Base-by-base conservation (phyloP, 2,888 invertebrate species). In the Platypus cylindrus region DNA sequence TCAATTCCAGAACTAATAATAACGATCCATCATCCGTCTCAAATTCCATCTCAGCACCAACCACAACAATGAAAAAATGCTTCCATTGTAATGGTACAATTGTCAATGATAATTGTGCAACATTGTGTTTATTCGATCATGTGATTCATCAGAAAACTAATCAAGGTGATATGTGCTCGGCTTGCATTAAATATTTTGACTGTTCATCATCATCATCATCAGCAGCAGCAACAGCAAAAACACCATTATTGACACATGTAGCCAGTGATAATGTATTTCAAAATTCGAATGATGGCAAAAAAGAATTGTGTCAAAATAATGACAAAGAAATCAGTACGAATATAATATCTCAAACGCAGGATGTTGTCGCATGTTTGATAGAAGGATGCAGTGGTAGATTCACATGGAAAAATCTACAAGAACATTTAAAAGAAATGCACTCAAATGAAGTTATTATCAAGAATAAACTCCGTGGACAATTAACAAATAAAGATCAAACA, bases 241-340 rank as follows among this genome's bases (percentile, higher is more conserved):
- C 28, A 47, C 45, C n/a, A n/a, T n/a, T n/a, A n/a, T n/a, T n/a
- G n/a, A n/a, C n/a, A n/a, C n/a, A n/a, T n/a, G n/a, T n/a, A n/a
- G n/a, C n/a, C n/a, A n/a, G n/a, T n/a, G n/a, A n/a, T n/a, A n/a
- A n/a, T n/a, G n/a, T n/a, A n/a, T n/a, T n/a, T n/a, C n/a, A n/a
- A n/a, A n/a, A n/a, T 32, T 22, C 34, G 1, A 48, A 40, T 40
- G 54, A 55, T 8, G 55, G 56, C 36, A 44, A 44, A 13, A 37
- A 41, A 17, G 37, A 46, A 24, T 43, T 54, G n/a, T 14, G 36
- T 4, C 39, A 34, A 12, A 38, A 37, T 12, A 44, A 48, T 12
- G 31, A 13, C 55, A 55, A 36, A 46, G 51, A 44, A 40, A 43
- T 11, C 48, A 53, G 32, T 55, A 54, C 30, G 42, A 44, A 36